phyloP scores from a whole-genome alignment of 2,888 invertebrate genomes.

The Cremastobaeus sp. region DNA sequence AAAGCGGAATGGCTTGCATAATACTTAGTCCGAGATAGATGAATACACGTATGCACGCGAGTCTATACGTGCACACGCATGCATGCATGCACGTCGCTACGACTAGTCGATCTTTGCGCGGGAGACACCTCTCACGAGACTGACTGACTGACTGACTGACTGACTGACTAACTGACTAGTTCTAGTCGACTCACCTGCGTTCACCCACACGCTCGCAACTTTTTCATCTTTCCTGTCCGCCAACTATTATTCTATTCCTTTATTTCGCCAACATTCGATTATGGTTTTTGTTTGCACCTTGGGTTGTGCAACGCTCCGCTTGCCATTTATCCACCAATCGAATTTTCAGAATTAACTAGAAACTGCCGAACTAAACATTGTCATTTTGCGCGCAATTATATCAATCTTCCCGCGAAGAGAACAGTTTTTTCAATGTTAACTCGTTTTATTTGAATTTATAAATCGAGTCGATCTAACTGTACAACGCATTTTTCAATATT shows the following conservation, averaged over 20 bases:
- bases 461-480: too few species aligned
- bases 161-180: conserved; percentile 23
- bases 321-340: not conserved
- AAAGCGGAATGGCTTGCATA: conserved; percentile 76
- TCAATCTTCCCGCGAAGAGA: too few species aligned
- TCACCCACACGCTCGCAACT: conserved; percentile 26
- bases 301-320: not conserved
- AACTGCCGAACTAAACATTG: too few species aligned
- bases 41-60: conserved; percentile 29
- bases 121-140: conserved; percentile 39
- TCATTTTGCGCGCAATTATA: too few species aligned
- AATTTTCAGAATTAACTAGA: too few species aligned
- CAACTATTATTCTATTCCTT: conserved; percentile 13
- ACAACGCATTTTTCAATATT: too few species aligned
- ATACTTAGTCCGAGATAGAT: conserved; percentile 62
- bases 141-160: conserved; percentile 36
- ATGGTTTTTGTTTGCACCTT: not conserved
- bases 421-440: too few species aligned
- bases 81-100: conserved; percentile 25
- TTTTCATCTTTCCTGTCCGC: conserved; percentile 19
- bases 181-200: conserved; percentile 31
- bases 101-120: conserved; percentile 41
- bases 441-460: too few species aligned
- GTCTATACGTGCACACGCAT: conserved; percentile 17
- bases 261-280: conserved; percentile 39